These are phyloP conservation scores for Ctena decussata DNA, from an alignment of 2,888 invertebrate species.

Conservation along the genomic window DNA sequence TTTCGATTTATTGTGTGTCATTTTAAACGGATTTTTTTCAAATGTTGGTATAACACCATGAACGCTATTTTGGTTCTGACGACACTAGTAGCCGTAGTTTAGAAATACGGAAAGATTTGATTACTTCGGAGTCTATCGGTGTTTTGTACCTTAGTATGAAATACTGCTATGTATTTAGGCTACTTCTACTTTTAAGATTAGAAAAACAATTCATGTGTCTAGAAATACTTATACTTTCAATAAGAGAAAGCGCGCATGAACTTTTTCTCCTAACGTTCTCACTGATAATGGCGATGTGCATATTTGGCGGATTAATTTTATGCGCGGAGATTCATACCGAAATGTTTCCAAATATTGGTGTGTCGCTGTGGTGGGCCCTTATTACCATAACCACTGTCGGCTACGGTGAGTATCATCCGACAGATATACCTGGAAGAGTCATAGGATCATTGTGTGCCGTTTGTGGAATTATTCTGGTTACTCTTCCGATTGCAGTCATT, in stretches of 20 bases:
- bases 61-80: not conserved
- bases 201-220: not conserved
- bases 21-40: not conserved
- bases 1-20: not conserved
- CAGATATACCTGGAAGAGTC: not conserved
- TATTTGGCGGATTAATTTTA: conserved; percentile 15
- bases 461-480: not conserved
- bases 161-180: not conserved
- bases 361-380: conserved; percentile 1
- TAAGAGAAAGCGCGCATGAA: not conserved
- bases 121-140: not conserved
- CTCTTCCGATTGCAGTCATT: conserved; percentile 15
- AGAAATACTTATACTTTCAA: conserved; percentile 2
- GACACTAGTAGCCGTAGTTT: not conserved
- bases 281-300: not conserved
- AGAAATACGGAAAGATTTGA: conserved; percentile 17
- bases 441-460: conserved; percentile 1
- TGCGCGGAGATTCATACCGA: conserved; percentile 13
- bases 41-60: not conserved
- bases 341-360: not conserved
- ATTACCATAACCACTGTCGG: conserved; percentile 5
- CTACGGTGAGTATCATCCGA: not conserved
- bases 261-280: conserved; percentile 1
- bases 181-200: not conserved
- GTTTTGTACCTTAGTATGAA: not conserved